phyloP scores from a whole-genome alignment of 2,113 vertebrate genomes.

The Chunga burmeisteri region DNA sequence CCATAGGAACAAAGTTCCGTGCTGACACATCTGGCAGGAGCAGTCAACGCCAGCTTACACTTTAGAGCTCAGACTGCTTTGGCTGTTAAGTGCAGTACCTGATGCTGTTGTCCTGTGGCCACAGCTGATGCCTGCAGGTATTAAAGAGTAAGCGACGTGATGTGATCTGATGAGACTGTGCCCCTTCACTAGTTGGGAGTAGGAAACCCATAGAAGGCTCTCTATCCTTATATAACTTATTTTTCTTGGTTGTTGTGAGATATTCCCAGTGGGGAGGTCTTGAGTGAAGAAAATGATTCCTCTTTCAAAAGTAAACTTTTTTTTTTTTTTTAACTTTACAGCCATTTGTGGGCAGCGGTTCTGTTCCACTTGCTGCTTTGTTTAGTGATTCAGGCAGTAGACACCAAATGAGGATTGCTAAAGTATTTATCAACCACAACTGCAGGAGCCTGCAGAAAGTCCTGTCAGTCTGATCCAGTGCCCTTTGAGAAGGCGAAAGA shows the following conservation, averaged over 20 bases:
- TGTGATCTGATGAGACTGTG: neutral
- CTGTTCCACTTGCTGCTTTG: neutral
- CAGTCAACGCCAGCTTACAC: fast-evolving
- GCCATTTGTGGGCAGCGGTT: neutral
- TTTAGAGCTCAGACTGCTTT: fast-evolving
- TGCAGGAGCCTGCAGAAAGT: neutral
- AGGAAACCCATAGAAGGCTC: neutral
- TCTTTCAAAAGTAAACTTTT: neutral
- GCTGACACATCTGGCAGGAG: neutral
- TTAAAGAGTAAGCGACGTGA: fast-evolving
- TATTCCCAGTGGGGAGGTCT: neutral
- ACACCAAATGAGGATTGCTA: neutral
- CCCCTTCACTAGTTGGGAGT: too few species aligned
- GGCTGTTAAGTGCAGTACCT: neutral
- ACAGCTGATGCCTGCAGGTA: neutral
- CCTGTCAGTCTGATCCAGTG: neutral
- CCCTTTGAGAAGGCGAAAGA: neutral
- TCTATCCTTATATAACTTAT: fast-evolving
- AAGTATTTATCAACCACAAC: neutral
- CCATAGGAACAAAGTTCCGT: fast-evolving
- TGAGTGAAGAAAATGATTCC: neutral
- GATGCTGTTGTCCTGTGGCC: neutral
- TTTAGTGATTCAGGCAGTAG: neutral
- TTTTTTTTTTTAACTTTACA: neutral
- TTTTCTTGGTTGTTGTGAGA: neutral